Evolutionary conservation across 2,797 vertebrate species (phyloP).

Genomic region (Falco biarmicus): DNA sequence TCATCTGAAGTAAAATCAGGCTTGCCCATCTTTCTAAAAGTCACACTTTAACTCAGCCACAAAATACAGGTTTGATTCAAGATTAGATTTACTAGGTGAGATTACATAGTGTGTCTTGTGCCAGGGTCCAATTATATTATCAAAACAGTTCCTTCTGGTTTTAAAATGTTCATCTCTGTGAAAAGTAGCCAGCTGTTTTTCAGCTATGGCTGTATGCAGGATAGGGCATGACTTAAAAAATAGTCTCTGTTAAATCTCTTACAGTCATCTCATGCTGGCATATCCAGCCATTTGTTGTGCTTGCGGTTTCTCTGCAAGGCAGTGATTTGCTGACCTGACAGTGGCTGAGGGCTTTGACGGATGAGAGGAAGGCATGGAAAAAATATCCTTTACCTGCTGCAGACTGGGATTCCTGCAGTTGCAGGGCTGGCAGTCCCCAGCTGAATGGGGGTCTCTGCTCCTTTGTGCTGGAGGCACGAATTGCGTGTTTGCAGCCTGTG

Average conservation of each 20-base stretch:
- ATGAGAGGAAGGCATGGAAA: not conserved
- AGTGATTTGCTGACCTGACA: not conserved
- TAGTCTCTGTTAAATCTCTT: not conserved
- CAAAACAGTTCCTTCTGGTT: not conserved
- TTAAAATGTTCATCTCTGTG: not conserved
- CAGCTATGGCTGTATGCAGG: not conserved
- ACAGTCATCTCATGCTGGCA: rapidly evolving
- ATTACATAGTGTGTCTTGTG: not conserved
- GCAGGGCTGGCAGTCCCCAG: not conserved
- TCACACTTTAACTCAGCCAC: not conserved
- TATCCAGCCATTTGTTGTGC: not conserved
- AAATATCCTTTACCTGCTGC: not conserved
- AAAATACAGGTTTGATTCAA: conserved; percentile 20
- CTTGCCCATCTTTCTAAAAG: not conserved
- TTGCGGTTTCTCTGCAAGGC: not conserved
- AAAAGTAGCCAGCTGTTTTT: not conserved
- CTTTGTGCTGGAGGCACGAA: rapidly evolving
- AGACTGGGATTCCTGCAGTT: not conserved
- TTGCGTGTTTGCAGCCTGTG: not conserved
- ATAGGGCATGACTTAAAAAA: not conserved
- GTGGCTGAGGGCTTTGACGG: not conserved
- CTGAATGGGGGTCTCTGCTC: not conserved
- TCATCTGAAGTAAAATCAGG: not conserved
- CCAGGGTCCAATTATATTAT: not conserved
- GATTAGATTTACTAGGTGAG: conserved; percentile 34